Evolutionary conservation across 1,140 invertebrate genomes (phyloP), one percentile per base, ranked within the genome.

Genomic region (Thereuonema tuberculata): DNA sequence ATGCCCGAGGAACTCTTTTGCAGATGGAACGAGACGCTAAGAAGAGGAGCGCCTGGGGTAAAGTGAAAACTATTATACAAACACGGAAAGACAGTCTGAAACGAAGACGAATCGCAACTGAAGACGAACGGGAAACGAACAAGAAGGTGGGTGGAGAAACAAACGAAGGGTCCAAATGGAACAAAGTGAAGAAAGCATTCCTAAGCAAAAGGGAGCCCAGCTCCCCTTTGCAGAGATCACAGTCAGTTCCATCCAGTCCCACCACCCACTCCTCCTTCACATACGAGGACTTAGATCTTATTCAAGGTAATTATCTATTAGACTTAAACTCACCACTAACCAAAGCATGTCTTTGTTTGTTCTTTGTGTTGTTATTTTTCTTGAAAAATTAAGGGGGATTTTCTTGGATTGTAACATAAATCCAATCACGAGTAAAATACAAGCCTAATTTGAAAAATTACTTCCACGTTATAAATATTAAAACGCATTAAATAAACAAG

Each of bases 111-210:
- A 0, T 69, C 81, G 9, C 81, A 80, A 1, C 75, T 81, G 66
- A 79, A 80, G 2, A 79, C 79, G 0, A 80, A 74, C 28, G 78
- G 80, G 62, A 79, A 81, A 63, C 64, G 80, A 23, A 48, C 20
- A 1, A n/a, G 24, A 2, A 57, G 54, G 21, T 24, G 2, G 27
- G 37, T 21, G 1, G 57, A 43, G 43, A 29, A 58, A 27, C 25
- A 25, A 26, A 21, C 2, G 24, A 62, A 61, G 24, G 5, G 9
- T 81, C 80, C 17, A 84, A 84, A 68, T 86, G 84, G 84, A 81
- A 77, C 50, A 83, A 82, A 68, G 82, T 86, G 21, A 85, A 85
- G 68, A 76, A 81, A 61, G 84, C 83, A 5, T 85, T 86, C 66
- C 72, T 85, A 15, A 80, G 81, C 0, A 31, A 55, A 43, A 48